Evolutionary conservation across 1,140 invertebrate species (phyloP).

Genomic region (Protaetia brevitarsis): DNA sequence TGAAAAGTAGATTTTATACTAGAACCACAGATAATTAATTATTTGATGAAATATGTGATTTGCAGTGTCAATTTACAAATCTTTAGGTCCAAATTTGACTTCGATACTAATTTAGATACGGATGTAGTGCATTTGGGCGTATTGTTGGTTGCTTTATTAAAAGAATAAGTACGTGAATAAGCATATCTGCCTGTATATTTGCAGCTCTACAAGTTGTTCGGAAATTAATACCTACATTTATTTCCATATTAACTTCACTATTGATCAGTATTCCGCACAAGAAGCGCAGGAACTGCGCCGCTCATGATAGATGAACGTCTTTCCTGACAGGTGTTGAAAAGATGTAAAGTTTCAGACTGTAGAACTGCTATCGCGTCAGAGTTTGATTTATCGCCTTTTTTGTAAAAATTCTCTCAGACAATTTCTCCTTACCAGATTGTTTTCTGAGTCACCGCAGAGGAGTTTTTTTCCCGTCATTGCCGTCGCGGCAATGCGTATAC

Average conservation of each 20-base stretch:
- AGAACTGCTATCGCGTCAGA: background rate
- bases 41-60: no score
- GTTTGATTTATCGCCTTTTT: slow-evolving; percentile 1
- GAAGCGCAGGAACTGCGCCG: background rate
- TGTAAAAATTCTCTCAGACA: background rate
- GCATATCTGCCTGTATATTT: no score
- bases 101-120: no score
- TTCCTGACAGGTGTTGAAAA: background rate
- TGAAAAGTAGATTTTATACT: no score
- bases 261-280: background rate
- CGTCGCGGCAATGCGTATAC: background rate
- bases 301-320: background rate
- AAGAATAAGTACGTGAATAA: no score
- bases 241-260: background rate
- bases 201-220: no score
- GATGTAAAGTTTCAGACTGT: background rate
- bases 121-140: no score
- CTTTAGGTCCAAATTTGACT: no score
- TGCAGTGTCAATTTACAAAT: no score
- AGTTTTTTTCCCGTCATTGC: background rate
- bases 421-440: background rate
- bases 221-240: background rate
- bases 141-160: no score
- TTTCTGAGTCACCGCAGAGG: background rate
- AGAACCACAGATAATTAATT: no score